Evolutionary conservation across 2,113 vertebrate species (phyloP).

Genomic region (Todiramphus saurophagus): DNA sequence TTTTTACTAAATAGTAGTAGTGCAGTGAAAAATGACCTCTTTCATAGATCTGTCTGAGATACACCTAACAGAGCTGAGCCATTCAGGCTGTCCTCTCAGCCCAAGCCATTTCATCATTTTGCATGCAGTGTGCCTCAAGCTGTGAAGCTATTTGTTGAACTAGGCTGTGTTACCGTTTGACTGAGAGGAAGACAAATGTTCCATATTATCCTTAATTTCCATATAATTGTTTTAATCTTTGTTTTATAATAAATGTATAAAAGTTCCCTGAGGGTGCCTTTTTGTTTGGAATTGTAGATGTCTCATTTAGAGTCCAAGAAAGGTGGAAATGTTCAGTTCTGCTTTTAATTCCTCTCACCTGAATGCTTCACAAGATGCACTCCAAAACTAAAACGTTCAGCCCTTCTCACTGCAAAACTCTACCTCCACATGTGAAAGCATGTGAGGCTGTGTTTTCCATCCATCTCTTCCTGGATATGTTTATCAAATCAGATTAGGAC

Average conservation of each 20-base stretch:
- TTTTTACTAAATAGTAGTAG: background rate
- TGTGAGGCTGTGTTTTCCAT: background rate
- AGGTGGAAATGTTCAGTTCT: slow-evolving; percentile 39
- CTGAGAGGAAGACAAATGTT: slow-evolving; percentile 76
- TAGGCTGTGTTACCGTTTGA: slow-evolving; percentile 61
- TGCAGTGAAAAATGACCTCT: background rate
- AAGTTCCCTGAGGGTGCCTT: slow-evolving; percentile 54
- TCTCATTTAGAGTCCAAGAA: slow-evolving; percentile 60
- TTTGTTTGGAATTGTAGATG: slow-evolving; percentile 69
- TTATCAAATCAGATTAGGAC: slow-evolving; percentile 7
- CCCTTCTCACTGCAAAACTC: background rate
- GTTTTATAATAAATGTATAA: slow-evolving; percentile 74
- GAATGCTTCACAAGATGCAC: slow-evolving; percentile 15
- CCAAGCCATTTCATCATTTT: slow-evolving; percentile 33
- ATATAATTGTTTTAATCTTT: slow-evolving; percentile 80
- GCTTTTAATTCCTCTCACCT: slow-evolving; percentile 46
- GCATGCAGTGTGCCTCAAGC: slow-evolving; percentile 46
- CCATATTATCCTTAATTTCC: slow-evolving; percentile 79
- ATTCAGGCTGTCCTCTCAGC: background rate
- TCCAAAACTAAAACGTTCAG: slow-evolving; percentile 10
- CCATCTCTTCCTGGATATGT: background rate
- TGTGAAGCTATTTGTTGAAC: slow-evolving; percentile 68
- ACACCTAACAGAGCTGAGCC: background rate
- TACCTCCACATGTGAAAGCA: background rate
- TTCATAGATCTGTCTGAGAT: background rate